These are phyloP conservation scores for Plebejus argus DNA, from an alignment of 2,888 invertebrate genomes.

Conservation along the genomic window DNA sequence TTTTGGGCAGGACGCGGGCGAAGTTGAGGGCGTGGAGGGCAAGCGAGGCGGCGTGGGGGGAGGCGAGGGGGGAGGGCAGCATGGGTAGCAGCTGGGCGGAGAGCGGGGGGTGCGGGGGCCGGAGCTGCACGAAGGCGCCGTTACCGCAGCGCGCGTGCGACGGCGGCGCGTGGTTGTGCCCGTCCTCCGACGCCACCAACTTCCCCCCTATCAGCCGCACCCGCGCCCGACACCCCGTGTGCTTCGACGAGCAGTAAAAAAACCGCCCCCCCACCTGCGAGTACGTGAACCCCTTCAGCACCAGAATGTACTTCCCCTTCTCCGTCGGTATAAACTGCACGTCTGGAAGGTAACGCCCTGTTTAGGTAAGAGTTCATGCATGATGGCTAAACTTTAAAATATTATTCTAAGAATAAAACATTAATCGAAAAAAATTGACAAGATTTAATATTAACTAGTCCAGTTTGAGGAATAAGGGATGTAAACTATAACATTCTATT, in stretches of 20 bases:
- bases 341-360: conserved; percentile 57
- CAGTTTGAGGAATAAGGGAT: not conserved
- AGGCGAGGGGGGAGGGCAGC: conserved; percentile 57
- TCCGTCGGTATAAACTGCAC: conserved; percentile 78
- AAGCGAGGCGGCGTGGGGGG: conserved; percentile 58
- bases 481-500: not conserved
- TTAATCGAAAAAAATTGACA: not conserved
- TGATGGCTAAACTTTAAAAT: no score
- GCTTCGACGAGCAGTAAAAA: conserved; percentile 76
- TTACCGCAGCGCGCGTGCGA: conserved; percentile 75
- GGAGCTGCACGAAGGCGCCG: conserved; percentile 73
- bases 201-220: conserved; percentile 66
- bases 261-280: conserved; percentile 76
- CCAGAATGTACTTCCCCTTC: conserved; percentile 74
- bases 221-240: conserved; percentile 72
- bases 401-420: not conserved
- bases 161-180: conserved; percentile 72
- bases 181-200: conserved; percentile 67
- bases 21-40: conserved; percentile 68
- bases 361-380: conserved; percentile 47
- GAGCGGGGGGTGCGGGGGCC: conserved; percentile 54
- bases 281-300: conserved; percentile 72
- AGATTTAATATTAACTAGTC: not conserved
- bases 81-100: conserved; percentile 48
- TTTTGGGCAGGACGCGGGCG: conserved; percentile 69